phyloP scores from a whole-genome alignment of 2,797 vertebrate species.

The Anguilla marmorata region DNA sequence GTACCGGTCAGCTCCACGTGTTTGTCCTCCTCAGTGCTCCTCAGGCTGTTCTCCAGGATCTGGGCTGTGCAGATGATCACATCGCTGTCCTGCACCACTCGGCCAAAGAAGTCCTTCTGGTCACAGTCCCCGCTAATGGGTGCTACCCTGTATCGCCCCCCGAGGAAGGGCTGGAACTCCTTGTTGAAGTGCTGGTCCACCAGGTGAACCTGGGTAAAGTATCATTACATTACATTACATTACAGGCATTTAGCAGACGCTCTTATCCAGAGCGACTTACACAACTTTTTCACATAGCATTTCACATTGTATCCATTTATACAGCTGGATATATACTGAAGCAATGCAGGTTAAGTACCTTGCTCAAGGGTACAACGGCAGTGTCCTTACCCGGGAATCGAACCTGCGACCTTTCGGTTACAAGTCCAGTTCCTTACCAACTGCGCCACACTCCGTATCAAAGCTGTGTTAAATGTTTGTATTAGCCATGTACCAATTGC shows the following conservation, averaged over 20 bases:
- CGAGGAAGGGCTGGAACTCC: conserved; percentile 75
- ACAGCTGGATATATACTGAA: no score
- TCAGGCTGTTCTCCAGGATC: conserved; percentile 83
- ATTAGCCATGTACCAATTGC: not conserved
- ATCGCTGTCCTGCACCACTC: conserved; percentile 56
- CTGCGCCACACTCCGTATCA: no score
- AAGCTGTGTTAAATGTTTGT: not conserved
- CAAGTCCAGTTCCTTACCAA: no score
- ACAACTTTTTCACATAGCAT: no score
- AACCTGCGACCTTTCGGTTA: no score
- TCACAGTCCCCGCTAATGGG: conserved; percentile 78
- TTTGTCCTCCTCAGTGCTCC: conserved; percentile 67
- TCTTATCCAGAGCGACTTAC: no score
- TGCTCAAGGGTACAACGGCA: no score
- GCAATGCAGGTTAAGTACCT: no score
- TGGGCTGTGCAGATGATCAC: conserved; percentile 92
- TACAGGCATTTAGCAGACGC: no score
- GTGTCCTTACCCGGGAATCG: no score
- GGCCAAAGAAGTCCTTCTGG: conserved; percentile 75
- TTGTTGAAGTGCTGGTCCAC: conserved; percentile 84
- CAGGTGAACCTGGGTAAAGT: conserved; percentile 79
- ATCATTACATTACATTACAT: no score
- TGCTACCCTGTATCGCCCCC: conserved; percentile 60
- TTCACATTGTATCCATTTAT: no score
- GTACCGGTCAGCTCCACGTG: conserved; percentile 82